Percentiles rank a stretch among this genome's conserved stretches.
These are phyloP conservation scores for Loripinus fragilis DNA, from an alignment of 2,888 invertebrate species.

Conservation along the genomic window DNA sequence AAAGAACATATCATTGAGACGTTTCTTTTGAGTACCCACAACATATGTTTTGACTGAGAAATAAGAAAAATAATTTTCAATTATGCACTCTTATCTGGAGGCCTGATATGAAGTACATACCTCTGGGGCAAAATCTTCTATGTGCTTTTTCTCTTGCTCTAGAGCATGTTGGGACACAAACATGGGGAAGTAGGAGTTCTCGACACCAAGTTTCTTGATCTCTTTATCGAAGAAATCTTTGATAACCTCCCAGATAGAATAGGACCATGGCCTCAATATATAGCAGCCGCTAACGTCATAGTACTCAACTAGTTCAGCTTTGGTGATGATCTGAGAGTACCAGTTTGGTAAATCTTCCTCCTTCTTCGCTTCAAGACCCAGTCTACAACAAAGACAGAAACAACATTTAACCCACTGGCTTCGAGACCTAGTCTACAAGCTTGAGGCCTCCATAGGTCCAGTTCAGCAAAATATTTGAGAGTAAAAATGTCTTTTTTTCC, in stretches of 20 bases:
- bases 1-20: too few species aligned
- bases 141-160: conserved; percentile 98
- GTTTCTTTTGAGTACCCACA: too few species aligned
- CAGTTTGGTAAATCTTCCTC: conserved; percentile 97
- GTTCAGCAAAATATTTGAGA: too few species aligned
- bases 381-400: conserved; percentile 81
- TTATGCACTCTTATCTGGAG: too few species aligned
- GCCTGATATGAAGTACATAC: too few species aligned
- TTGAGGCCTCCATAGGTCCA: too few species aligned
- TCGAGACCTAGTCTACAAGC: too few species aligned
- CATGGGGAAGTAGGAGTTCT: conserved; percentile 99
- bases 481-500: too few species aligned
- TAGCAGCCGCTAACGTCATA: conserved; percentile 99
- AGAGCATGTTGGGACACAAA: conserved; percentile 96
- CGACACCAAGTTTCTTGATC: conserved; percentile 95
- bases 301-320: conserved; percentile 99
- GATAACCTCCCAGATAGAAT: conserved; percentile 96
- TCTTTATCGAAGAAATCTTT: conserved; percentile 92
- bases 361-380: conserved; percentile 97
- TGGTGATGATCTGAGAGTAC: conserved; percentile 96
- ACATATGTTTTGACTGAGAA: too few species aligned
- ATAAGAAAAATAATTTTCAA: too few species aligned
- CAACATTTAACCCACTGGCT: too few species aligned
- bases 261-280: conserved; percentile 98
- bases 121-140: conserved; percentile 99